Evolutionary conservation across 1,140 invertebrate species (phyloP).

Genomic region (Caenorhabditis briggsae): DNA sequence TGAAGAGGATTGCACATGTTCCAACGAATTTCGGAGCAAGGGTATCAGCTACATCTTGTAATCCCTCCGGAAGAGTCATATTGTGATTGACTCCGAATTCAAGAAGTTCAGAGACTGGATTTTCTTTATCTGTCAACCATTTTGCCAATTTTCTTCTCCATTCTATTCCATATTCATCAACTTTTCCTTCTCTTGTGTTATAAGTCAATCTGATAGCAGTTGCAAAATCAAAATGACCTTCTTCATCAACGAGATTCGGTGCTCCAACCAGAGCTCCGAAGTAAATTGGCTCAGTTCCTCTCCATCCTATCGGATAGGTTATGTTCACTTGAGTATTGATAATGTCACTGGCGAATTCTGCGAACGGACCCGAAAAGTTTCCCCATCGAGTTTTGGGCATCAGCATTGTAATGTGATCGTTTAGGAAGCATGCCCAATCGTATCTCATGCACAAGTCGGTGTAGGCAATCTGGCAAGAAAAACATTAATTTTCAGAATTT

Average conservation of each 20-base stretch:
- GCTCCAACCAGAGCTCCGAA: constrained; percentile 76
- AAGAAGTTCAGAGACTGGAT: constrained; percentile 75
- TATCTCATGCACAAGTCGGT: constrained; percentile 77
- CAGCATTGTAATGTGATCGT: constrained; percentile 77
- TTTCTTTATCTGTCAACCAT: constrained; percentile 71
- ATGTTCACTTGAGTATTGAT: constrained; percentile 77
- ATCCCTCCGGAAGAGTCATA: constrained; percentile 76
- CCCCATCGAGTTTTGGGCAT: constrained; percentile 76
- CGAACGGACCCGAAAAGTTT: constrained; percentile 69
- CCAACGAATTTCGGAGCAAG: constrained; percentile 75
- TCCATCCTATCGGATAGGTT: constrained; percentile 77
- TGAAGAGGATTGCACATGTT: constrained; percentile 69
- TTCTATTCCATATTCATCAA: constrained; percentile 69
- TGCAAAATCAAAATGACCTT: constrained; percentile 76
- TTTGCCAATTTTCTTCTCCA: constrained; percentile 73
- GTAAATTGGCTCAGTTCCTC: constrained; percentile 78
- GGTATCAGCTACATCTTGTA: constrained; percentile 77
- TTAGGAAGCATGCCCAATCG: constrained; percentile 76
- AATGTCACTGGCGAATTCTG: constrained; percentile 74
- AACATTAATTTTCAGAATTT: not conserved
- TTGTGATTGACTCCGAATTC: constrained; percentile 78
- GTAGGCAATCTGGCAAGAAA: constrained; percentile 69
- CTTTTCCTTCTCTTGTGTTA: constrained; percentile 73
- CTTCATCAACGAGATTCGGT: constrained; percentile 74
- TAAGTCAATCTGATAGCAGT: constrained; percentile 75